phyloP scores from a whole-genome alignment of 2,113 vertebrate genomes.

The Notothenia rossii region DNA sequence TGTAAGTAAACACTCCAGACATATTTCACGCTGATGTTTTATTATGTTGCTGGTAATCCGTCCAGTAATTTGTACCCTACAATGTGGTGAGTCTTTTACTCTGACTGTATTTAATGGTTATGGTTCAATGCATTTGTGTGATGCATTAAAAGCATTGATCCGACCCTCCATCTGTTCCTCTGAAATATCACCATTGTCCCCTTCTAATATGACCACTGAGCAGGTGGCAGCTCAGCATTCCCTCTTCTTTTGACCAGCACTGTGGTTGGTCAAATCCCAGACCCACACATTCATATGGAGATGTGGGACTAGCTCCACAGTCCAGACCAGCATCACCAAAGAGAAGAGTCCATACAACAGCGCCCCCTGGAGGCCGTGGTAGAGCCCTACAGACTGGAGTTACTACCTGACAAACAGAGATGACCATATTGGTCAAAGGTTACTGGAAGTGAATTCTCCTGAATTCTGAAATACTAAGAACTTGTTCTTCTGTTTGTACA shows the following conservation, averaged over 20 bases:
- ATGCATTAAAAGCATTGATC: not conserved
- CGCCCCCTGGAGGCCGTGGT: not conserved
- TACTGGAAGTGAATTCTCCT: not conserved
- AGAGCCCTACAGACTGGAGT: not conserved
- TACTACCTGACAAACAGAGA: not conserved
- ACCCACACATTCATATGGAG: constrained; percentile 79
- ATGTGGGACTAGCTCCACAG: constrained; percentile 55
- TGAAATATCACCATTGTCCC: constrained; percentile 49
- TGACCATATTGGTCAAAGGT: not conserved
- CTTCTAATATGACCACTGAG: constrained; percentile 1
- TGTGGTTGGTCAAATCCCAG: constrained; percentile 8
- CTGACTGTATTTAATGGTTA: not conserved
- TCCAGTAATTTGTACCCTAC: no score
- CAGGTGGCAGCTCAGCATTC: not conserved
- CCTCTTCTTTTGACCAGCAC: not conserved
- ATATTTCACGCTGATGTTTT: no score
- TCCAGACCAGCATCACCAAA: no score
- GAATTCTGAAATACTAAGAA: not conserved
- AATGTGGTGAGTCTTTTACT: no score
- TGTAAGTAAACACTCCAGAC: no score
- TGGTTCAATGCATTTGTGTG: not conserved
- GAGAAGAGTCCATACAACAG: not conserved
- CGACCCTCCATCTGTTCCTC: constrained; percentile 63
- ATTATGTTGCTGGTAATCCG: not conserved
- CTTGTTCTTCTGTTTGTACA: constrained; percentile 22